phyloP scores from a whole-genome alignment of 2,113 vertebrate species.

The Helogale parvula region DNA sequence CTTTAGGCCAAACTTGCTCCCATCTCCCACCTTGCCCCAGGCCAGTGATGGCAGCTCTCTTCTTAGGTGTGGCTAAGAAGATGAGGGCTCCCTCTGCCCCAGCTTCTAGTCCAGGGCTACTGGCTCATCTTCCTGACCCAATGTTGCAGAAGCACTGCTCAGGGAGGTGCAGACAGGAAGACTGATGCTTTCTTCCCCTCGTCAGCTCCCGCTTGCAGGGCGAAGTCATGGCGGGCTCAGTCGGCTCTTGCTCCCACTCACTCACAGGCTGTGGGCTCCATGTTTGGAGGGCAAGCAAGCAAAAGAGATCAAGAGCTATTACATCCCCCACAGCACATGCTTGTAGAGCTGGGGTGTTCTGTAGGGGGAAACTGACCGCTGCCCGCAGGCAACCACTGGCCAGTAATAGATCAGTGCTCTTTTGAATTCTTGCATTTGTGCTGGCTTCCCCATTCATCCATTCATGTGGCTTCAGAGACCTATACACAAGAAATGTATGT shows the following conservation, averaged over 20 bases:
- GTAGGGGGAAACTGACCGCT: neutral
- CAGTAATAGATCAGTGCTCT: neutral
- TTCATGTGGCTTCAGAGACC: neutral
- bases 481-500: neutral
- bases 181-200: neutral
- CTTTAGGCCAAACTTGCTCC: neutral
- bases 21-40: neutral
- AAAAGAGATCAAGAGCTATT: neutral
- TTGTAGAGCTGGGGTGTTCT: neutral
- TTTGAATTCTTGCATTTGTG: conserved; percentile 46
- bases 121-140: neutral
- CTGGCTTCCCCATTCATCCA: neutral
- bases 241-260: neutral
- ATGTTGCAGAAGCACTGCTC: neutral
- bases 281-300: neutral
- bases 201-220: neutral
- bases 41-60: neutral
- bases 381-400: neutral
- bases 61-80: neutral
- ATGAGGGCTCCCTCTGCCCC: neutral
- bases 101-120: neutral
- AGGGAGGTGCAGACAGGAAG: neutral
- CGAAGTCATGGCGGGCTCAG: neutral
- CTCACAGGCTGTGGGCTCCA: neutral
- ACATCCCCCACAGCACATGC: neutral